These are phyloP conservation scores for Pseudochirops cupreus DNA, from an alignment of 2,797 vertebrate species.

Conservation along the genomic window DNA sequence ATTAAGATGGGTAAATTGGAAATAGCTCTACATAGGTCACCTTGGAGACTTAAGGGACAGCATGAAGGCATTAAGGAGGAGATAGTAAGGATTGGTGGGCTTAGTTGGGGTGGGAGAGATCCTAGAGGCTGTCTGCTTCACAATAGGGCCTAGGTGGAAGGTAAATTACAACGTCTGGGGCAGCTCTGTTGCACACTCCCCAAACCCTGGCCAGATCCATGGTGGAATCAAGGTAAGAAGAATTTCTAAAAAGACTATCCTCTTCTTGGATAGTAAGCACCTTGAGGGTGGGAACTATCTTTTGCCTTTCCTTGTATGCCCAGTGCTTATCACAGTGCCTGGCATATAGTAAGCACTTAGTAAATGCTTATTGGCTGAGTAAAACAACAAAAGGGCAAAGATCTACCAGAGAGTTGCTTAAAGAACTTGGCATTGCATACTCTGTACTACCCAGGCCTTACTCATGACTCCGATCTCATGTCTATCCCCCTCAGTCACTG, in stretches of 20 bases:
- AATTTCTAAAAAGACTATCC: background rate
- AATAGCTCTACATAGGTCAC: background rate
- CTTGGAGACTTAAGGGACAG: background rate
- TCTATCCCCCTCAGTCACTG: background rate
- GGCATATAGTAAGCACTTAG: background rate
- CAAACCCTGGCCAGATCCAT: background rate
- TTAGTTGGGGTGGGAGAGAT: background rate
- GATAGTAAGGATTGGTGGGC: too few relatives aligned
- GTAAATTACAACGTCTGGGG: background rate
- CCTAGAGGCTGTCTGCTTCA: background rate
- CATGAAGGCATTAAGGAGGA: background rate
- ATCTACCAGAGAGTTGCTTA: background rate
- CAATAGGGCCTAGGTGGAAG: background rate
- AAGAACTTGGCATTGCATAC: background rate
- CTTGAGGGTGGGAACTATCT: background rate
- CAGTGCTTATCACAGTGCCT: background rate
- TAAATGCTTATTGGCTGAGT: background rate
- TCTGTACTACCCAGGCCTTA: background rate
- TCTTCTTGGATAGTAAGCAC: background rate
- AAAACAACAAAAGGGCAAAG: background rate
- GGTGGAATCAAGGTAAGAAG: background rate
- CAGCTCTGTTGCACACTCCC: background rate
- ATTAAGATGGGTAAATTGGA: background rate
- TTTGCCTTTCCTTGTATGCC: background rate
- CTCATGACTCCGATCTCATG: background rate